Conservation (phyloP, 2,797 vertebrate genomes). For the Propithecus deckenii region DNA sequence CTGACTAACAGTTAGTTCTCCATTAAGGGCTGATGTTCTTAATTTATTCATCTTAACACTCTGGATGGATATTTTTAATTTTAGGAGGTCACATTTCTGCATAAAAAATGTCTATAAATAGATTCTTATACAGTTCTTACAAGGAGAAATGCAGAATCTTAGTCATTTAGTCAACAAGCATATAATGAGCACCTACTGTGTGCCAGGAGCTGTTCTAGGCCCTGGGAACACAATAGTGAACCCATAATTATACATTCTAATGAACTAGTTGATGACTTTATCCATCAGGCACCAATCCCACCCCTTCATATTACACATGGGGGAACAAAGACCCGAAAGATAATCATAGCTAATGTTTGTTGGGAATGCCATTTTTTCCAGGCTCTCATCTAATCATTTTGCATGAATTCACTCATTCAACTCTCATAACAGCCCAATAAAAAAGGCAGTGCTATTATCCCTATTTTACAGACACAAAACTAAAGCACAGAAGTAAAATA, state of each 20-base stretch:
- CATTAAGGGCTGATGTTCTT: not conserved
- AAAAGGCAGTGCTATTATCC: not conserved
- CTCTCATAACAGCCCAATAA: not conserved
- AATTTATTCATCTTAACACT: not conserved
- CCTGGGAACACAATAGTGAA: not conserved
- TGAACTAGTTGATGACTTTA: not conserved
- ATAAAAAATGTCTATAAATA: not conserved
- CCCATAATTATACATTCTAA: not conserved
- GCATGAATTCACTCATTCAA: conserved; percentile 36
- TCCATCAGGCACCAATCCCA: not conserved
- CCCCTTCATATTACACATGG: not conserved
- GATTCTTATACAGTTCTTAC: not conserved
- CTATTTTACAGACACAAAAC: not conserved
- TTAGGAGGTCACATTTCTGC: not conserved
- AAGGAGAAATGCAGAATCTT: not conserved
- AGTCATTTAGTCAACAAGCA: not conserved
- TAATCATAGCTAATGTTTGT: not conserved
- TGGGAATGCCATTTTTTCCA: not conserved
- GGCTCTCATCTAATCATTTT: not conserved
- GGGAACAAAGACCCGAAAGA: not conserved
- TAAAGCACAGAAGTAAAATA: not conserved
- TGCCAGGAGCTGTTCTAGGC: not conserved
- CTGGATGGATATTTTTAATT: not conserved
- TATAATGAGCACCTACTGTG: not conserved
- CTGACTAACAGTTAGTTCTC: not conserved